Percentiles rank a stretch among this genome's conserved stretches.
These are phyloP conservation scores for Osedax frankpressi DNA, from an alignment of 2,888 invertebrate species.

Conservation along the genomic window DNA sequence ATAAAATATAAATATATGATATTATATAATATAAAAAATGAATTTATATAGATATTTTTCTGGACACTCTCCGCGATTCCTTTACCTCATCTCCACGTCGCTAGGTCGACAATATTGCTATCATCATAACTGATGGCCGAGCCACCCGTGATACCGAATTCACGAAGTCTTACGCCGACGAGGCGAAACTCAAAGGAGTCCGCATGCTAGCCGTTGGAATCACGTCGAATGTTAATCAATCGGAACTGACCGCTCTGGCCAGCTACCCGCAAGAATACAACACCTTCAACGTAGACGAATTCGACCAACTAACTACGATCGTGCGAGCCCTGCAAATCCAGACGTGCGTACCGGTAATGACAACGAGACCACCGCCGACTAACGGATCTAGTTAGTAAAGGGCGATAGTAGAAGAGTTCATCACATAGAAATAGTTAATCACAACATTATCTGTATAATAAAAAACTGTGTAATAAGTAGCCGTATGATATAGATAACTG, in stretches of 20 bases:
- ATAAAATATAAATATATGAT: too few species aligned
- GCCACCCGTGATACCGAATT: conserved; percentile 4
- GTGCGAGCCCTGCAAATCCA: conserved; percentile 10
- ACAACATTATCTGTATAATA: too few species aligned
- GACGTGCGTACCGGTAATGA: conserved; percentile 7
- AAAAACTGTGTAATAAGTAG: too few species aligned
- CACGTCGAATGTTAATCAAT: neutral
- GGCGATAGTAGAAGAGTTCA: too few species aligned
- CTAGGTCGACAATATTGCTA: conserved; percentile 12
- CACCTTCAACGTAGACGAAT: conserved; percentile 20
- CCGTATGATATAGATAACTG: too few species aligned
- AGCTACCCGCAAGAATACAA: conserved; percentile 13
- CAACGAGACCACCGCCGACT: conserved; percentile 5
- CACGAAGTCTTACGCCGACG: conserved; percentile 3
- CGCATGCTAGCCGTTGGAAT: conserved; percentile 16
- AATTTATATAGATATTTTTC: too few species aligned
- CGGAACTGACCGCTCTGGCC: conserved; percentile 9
- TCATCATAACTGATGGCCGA: conserved; percentile 17
- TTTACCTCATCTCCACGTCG: neutral
- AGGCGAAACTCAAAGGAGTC: conserved; percentile 1
- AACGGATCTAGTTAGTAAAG: neutral
- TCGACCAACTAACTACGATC: conserved; percentile 17
- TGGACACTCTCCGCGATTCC: too few species aligned
- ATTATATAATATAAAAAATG: too few species aligned
- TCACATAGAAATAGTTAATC: too few species aligned